Base-by-base conservation (phyloP, 2,113 vertebrate species). In the Phodopus roborovskii region DNA sequence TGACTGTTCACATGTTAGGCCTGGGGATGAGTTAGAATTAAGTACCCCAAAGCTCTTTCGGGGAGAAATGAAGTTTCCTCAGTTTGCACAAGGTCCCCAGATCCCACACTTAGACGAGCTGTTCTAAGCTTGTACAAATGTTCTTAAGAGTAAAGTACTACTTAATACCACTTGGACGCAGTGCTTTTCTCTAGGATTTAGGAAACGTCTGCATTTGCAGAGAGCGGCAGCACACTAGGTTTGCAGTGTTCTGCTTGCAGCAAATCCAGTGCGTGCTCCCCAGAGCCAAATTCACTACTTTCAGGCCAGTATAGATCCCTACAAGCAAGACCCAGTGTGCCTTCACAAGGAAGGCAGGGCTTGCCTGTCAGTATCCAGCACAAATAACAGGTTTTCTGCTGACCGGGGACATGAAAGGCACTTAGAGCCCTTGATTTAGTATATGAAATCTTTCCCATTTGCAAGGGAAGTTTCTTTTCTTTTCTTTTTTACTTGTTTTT, bases 91-190 rank as follows among this genome's bases (percentile, higher is more conserved):
- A 85, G 90, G 92, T 78, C 28, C 7, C 81, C 60, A 88, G 85
- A 87, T 85, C 92, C 78, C 78, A 20, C 42, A 36, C 91, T 94
- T 60, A 3, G 58, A 42, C 68, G 22, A 22, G 60, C 86, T 90
- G 45, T 86, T 96, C 91, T 93, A 94, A 97, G 96, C 91, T 96
- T 90, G 88, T 94, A 93, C 82, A 96, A 94, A 86, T 68, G 75
- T 92, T 95, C 97, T 93, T 94, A 94, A 93, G 95, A 95, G 93
- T 93, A 90, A 97, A 97, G 95, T 88, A 64, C 93, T 93, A 73
- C 84, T 94, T 96, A 96, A 94, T 96, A 75, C 96, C 81, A 50
- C 88, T 92, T 74, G 92, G 83, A 82, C 33, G 0, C 83, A 58
- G 56, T 95, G n/a, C 64, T 85, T 96, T 81, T 95, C 93, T n/a